Conservation (phyloP, 2,888 invertebrate species). For the Hyposoter didymator region DNA sequence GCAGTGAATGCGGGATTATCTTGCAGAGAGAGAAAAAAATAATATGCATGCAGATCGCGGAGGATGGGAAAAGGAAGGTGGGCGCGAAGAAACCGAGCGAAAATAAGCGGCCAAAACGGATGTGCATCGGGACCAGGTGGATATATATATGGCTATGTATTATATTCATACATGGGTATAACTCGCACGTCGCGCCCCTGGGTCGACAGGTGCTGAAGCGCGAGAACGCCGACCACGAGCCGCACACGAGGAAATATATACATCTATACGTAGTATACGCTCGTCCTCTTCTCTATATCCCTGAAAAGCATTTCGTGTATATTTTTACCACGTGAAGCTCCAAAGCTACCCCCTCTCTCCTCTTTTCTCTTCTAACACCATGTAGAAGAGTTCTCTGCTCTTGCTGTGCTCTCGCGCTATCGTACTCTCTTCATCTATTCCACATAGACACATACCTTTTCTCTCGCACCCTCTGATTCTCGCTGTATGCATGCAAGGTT, state of each 20-base stretch:
- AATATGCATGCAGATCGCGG: not conserved
- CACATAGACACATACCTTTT: conserved; percentile 45
- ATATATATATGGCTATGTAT: conserved; percentile 27
- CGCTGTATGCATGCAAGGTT: conserved; percentile 46
- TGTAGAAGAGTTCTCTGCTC: conserved; percentile 41
- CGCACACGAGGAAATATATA: conserved; percentile 16
- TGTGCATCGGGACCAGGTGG: conserved; percentile 48
- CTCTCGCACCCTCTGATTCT: conserved; percentile 61
- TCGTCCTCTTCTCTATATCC: conserved; percentile 18
- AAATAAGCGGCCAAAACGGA: conserved; percentile 57
- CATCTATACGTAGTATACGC: not conserved
- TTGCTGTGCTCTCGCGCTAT: conserved; percentile 44
- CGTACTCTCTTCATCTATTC: conserved; percentile 41
- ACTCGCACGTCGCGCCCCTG: conserved; percentile 42
- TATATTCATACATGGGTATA: conserved; percentile 27
- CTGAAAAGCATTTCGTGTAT: conserved; percentile 60
- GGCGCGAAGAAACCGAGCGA: conserved; percentile 50
- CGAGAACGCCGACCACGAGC: conserved; percentile 49
- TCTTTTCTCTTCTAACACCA: conserved; percentile 38
- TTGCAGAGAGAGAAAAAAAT: not conserved
- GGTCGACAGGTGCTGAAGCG: conserved; percentile 66
- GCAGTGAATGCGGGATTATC: not conserved
- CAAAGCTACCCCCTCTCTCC: conserved; percentile 49
- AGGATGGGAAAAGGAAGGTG: conserved; percentile 14
- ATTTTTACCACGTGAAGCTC: conserved; percentile 62